Evolutionary conservation across 2,797 vertebrate species (phyloP), one percentile per base, ranked within the genome.

Genomic region (Enteromius unitaeniatus): DNA sequence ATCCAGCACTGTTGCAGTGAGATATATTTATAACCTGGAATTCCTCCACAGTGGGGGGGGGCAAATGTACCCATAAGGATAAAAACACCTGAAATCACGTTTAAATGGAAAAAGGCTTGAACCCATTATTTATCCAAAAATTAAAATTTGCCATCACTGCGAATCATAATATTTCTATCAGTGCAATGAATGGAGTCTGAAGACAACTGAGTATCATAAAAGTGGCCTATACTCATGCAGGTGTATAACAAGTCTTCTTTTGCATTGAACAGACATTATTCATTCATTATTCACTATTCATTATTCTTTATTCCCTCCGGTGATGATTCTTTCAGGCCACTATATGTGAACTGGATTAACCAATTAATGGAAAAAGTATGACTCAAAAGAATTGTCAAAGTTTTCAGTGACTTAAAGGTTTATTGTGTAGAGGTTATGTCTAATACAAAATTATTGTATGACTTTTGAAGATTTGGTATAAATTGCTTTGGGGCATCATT

Each of bases 1-100:
- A 76, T 87, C 76, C 70, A 81, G 19, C 21, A 77, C 49, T 55
- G 31, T 67, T 75, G 60, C 26, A 6, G 10, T 83, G 74, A 75
- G 55, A 85, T 85, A 85, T 87, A 85, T 88, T 89, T 89, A 87
- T 84, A 88, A 81, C 81, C 84, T 75, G 80, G 75, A 86, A 83
- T 88, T 86, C 79, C 77, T 86, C 69, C 82, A 82, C 70, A 42
- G 69, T 78, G 31, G 37, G 9, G 70, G 76, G 67, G 15, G 45
- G 28, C n/a, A 76, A 42, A 76, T 60, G 40, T 19, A n/a, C 74
- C 8, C 13, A 55, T 76, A 60, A 60, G 58, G 10, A 64, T 47
- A 45, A 26, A 64, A 64, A 28, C 26, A 42, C n/a, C n/a, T 37
- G 6, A 76, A 75, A 53, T 75, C 19, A 37, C 11, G 0, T 75